Evolutionary conservation across 2,113 vertebrate genomes (phyloP), one percentile per base, ranked within the genome.

Genomic region (Microcebus murinus): DNA sequence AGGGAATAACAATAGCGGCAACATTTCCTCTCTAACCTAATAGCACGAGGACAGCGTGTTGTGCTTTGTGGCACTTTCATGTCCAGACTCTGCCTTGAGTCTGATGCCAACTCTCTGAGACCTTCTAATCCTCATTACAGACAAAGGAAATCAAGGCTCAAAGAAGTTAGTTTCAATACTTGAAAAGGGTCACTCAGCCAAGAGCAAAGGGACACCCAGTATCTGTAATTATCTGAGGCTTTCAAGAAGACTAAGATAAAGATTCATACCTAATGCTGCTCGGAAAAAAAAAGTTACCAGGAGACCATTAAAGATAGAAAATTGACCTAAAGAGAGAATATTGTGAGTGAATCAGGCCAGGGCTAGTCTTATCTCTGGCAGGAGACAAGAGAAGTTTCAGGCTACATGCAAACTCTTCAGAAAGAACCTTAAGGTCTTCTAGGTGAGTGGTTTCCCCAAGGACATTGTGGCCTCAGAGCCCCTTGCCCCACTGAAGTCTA

Each of bases 231-330:
- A 79, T 63, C 68, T 34, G 1, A 34, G 52, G 63, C 12, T 34
- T 90, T 92, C 45, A 63, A 61, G 73, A 91, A 86, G 27, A 50
- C 31, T 20, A 15, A 59, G 52, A 34, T 29, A 14, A 93, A 80
- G 34, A 71, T 92, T 77, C 63, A 55, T 12, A 65, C 7, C 27
- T n/a, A 68, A 21, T 29, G 45, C 27, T 87, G n/a, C 84, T 80
- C 23, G 36, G 8, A n/a, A 21, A 42, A 61, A n/a, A 55, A 45
- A 80, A 81, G 50, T 34, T 61, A 71, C 45, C 61, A 31, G 4
- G 61, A 90, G 70, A 71, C 45, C 34, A 50, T 42, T 71, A 52
- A 94, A 34, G 77, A 55, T 8, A 76, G 36, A 95, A 67, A 95
- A 81, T 2, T 11, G 74, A 83, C 27, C 73, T 73, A 82, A 29